Evolutionary conservation across 2,113 vertebrate species (phyloP).

Genomic region (Kobus ellipsiprymnus): DNA sequence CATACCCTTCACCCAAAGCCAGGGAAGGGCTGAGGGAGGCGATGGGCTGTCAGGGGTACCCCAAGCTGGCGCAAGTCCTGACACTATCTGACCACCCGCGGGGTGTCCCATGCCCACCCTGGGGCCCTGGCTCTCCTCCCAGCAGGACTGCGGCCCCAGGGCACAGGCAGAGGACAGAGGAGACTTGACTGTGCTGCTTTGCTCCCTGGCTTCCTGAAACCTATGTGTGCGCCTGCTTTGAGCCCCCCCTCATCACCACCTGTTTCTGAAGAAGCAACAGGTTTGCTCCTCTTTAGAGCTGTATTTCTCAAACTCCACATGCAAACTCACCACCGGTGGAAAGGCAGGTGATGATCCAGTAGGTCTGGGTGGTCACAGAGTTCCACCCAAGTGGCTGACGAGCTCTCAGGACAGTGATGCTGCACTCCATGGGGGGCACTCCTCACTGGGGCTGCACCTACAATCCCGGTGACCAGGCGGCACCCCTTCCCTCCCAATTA

Average conservation of each 20-base stretch:
- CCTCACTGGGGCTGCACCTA: not conserved
- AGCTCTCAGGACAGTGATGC: too few species aligned
- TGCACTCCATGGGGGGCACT: not conserved
- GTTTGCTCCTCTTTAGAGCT: not conserved
- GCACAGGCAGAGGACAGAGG: not conserved
- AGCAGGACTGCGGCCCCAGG: not conserved
- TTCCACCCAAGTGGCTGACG: not conserved
- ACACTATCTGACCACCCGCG: not conserved
- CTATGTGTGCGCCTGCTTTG: not conserved
- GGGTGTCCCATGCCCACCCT: not conserved
- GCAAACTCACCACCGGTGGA: not conserved
- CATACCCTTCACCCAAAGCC: not conserved
- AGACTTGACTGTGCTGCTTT: not conserved
- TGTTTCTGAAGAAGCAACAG: not conserved
- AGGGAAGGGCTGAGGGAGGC: not conserved
- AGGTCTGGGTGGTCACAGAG: not conserved
- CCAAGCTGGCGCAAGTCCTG: fast-evolving
- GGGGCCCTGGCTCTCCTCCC: not conserved
- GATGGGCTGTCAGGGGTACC: not conserved
- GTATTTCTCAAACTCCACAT: not conserved
- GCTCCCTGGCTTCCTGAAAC: not conserved
- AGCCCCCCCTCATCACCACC: not conserved
- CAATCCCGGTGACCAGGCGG: not conserved
- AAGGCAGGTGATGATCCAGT: not conserved
- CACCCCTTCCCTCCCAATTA: not conserved